A percentile compares a stretch with the other conserved stretches of the same genome.
Conservation (phyloP, 2,888 invertebrate genomes). For the Hypercompe scribonia region DNA sequence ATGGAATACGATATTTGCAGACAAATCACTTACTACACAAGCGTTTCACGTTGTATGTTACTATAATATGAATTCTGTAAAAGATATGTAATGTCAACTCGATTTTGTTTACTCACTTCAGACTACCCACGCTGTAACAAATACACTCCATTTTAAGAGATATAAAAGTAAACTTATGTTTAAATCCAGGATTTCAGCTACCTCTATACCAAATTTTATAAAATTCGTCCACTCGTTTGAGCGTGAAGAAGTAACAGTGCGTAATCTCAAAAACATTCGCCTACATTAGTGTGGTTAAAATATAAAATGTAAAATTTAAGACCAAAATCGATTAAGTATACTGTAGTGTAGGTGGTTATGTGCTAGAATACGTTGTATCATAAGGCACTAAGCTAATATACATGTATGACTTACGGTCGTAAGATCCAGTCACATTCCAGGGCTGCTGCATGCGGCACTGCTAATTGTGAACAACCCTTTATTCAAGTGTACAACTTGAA, state of each 20-base stretch:
- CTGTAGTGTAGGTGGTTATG: slow-evolving; percentile 42
- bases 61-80: background rate
- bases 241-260: no score
- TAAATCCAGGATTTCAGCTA: no score
- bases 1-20: background rate
- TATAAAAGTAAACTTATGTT: no score
- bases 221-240: no score
- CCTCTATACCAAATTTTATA: no score
- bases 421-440: slow-evolving; percentile 40
- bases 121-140: no score
- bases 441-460: slow-evolving; percentile 31
- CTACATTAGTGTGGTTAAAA: background rate
- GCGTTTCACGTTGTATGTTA: background rate
- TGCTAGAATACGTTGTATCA: slow-evolving; percentile 54
- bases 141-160: no score
- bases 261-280: no score
- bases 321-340: slow-evolving; percentile 44
- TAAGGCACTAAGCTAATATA: slow-evolving; percentile 36
- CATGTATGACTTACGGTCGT: slow-evolving; percentile 49
- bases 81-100: background rate
- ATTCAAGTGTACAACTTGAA: background rate
- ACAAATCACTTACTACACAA: background rate
- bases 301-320: slow-evolving; percentile 4
- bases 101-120: background rate
- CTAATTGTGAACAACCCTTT: background rate